Base-by-base conservation (phyloP, 1,140 invertebrate species). In the Microplitis mediator region DNA sequence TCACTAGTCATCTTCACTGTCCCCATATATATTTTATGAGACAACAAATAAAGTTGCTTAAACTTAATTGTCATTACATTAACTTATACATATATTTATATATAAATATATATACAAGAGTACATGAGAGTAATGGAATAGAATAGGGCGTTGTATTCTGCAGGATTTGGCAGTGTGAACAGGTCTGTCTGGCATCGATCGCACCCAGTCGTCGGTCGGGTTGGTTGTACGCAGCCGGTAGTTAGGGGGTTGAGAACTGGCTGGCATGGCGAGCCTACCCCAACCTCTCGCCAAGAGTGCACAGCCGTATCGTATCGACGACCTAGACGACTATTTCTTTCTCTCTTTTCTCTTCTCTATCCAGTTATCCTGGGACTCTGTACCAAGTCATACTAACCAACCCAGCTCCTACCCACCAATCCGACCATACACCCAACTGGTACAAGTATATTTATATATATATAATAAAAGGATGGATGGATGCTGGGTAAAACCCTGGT, bases 151-250 rank as follows among this genome's bases (percentile, higher is more conserved):
- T 68, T 68, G 66, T 69, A 61, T 62, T 58, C 54, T 79, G 79
- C 76, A 78, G 82, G 84, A 87, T 87, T 86, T 83, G 82, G 82
- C 82, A 79, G 84, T 85, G 81, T 78, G 83, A 86, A 85, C 81
- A 81, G 80, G 83, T 84, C 85, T 86, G 85, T 87, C 86, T 87
- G 84, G 86, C 85, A 87, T 87, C 86, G 86, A 87, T 87, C 86
- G 80, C 76, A 71, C 73, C 74, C 78, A 72, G 54, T 75, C 70
- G 71, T 45, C 39, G 39, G 39, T 45, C 39, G 39, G 39, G 39
- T 45, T 45, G 39, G 39, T 45, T 45, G 39, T 45, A 45, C 39
- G 39, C 39, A 45, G 39, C 39, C 39, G 11, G 39, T 6, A 45
- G 39, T 45, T 45, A 45, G 39, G 50, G 71, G 70, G 65, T 70